Conservation (phyloP, 2,797 vertebrate genomes). For the Poeciliopsis infans region DNA sequence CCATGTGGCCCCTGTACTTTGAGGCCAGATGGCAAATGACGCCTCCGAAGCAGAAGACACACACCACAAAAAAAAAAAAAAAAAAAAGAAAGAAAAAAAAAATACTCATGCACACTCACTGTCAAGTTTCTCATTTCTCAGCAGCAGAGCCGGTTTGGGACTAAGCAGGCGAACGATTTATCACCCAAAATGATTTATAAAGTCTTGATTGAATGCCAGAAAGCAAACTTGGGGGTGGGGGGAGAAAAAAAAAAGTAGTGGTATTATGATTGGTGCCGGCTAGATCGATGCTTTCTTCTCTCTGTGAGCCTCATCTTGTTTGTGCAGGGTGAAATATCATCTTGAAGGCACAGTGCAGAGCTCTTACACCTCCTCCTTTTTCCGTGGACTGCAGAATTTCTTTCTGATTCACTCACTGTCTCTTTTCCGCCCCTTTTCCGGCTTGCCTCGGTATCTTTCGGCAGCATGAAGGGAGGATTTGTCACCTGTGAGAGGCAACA, state of each 20-base stretch:
- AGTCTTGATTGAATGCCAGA: constrained; percentile 76
- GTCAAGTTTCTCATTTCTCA: constrained; percentile 61
- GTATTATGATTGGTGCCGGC: constrained; percentile 72
- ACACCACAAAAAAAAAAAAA: not conserved
- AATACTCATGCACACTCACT: constrained; percentile 19
- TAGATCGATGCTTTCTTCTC: constrained; percentile 72
- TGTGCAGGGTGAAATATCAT: constrained; percentile 77
- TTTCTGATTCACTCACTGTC: constrained; percentile 40
- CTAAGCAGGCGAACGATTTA: constrained; percentile 70
- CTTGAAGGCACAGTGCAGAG: constrained; percentile 56
- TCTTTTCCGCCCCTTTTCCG: constrained; percentile 20
- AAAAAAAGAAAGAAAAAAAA: not conserved
- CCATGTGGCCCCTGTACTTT: constrained; percentile 77
- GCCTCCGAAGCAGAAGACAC: constrained; percentile 65
- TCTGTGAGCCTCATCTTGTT: constrained; percentile 72
- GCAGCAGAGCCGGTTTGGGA: constrained; percentile 37
- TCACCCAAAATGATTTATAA: constrained; percentile 76
- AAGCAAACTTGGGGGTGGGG: constrained; percentile 67
- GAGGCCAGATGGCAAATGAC: constrained; percentile 80
- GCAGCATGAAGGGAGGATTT: constrained; percentile 33
- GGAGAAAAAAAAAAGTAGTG: constrained; percentile 54
- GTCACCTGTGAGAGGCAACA: constrained; percentile 42
- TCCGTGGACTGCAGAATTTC: constrained; percentile 49
- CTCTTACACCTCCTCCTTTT: constrained; percentile 54
- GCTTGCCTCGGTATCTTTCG: constrained; percentile 10